phyloP scores from a whole-genome alignment of 2,797 vertebrate genomes.

The Allobates femoralis region DNA sequence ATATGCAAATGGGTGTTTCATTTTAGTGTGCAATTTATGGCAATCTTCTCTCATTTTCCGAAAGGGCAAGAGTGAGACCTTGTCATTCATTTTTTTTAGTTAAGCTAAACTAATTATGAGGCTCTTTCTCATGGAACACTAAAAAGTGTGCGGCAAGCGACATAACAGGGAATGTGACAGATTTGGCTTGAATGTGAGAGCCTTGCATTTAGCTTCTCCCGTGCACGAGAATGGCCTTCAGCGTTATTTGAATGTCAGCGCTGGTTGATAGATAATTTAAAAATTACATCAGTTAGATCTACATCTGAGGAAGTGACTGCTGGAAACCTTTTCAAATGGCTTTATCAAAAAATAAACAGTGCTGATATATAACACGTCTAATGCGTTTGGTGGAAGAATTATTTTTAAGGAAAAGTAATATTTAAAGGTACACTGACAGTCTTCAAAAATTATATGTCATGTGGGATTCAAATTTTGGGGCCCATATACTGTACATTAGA shows the following conservation, averaged over 20 bases:
- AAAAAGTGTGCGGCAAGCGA: slow-evolving; percentile 73
- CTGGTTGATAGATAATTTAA: slow-evolving; percentile 70
- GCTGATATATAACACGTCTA: slow-evolving; percentile 20
- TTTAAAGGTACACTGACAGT: slow-evolving; percentile 5
- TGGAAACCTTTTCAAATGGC: slow-evolving; percentile 59
- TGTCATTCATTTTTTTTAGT: slow-evolving; percentile 89
- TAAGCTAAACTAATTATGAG: slow-evolving; percentile 90
- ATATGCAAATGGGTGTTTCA: slow-evolving; percentile 98
- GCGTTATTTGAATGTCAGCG: slow-evolving; percentile 70
- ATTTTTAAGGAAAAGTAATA: not conserved
- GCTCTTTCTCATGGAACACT: slow-evolving; percentile 80
- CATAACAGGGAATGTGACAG: slow-evolving; percentile 76
- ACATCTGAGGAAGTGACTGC: slow-evolving; percentile 55
- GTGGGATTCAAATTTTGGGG: not conserved
- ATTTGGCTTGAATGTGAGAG: slow-evolving; percentile 70
- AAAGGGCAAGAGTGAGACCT: slow-evolving; percentile 95
- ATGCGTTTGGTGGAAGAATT: not conserved
- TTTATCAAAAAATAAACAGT: slow-evolving; percentile 42
- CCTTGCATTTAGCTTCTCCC: slow-evolving; percentile 73
- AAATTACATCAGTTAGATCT: slow-evolving; percentile 61
- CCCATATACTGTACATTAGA: not conserved
- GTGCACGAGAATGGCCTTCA: slow-evolving; percentile 68
- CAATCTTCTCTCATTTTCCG: slow-evolving; percentile 97
- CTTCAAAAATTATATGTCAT: not conserved
- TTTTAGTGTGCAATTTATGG: slow-evolving; percentile 91